phyloP scores from a whole-genome alignment of 2,797 vertebrate genomes.

The Tolypeutes matacus region DNA sequence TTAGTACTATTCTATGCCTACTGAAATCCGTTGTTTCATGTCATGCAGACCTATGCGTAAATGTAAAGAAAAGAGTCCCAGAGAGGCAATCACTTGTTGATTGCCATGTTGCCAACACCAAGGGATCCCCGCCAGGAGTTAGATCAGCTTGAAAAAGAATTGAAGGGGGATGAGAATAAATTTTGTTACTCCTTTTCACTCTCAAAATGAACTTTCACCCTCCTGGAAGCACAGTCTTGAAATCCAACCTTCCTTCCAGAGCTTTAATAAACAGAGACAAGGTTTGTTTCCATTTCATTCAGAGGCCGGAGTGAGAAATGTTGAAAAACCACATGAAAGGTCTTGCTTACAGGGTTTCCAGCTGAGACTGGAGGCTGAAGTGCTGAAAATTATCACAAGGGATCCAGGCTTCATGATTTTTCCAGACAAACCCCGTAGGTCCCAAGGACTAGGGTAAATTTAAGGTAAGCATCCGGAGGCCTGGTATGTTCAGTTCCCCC shows the following conservation, averaged over 20 bases:
- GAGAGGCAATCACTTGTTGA: neutral
- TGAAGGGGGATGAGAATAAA: neutral
- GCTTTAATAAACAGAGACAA: conserved; percentile 64
- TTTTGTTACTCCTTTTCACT: conserved; percentile 50
- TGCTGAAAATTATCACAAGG: conserved; percentile 56
- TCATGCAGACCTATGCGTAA: neutral
- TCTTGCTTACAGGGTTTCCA: conserved; percentile 65
- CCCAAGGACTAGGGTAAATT: neutral
- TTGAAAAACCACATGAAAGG: conserved; percentile 72
- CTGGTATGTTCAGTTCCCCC: neutral
- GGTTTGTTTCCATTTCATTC: conserved; percentile 72
- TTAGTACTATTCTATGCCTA: neutral
- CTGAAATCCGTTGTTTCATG: neutral
- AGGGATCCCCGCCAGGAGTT: accelerated
- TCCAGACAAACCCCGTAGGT: conserved; percentile 48
- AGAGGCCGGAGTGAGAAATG: conserved; percentile 68
- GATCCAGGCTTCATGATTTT: conserved; percentile 58
- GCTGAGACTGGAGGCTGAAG: conserved; percentile 55
- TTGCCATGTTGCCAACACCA: neutral
- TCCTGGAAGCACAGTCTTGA: conserved; percentile 58
- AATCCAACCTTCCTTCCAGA: conserved; percentile 68
- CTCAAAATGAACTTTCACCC: conserved; percentile 42
- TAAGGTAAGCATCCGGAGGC: neutral
- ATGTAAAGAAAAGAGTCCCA: neutral
- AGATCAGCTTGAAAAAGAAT: neutral